Evolutionary conservation across 2,113 vertebrate species (phyloP).

Genomic region (Pseudonaja textilis): DNA sequence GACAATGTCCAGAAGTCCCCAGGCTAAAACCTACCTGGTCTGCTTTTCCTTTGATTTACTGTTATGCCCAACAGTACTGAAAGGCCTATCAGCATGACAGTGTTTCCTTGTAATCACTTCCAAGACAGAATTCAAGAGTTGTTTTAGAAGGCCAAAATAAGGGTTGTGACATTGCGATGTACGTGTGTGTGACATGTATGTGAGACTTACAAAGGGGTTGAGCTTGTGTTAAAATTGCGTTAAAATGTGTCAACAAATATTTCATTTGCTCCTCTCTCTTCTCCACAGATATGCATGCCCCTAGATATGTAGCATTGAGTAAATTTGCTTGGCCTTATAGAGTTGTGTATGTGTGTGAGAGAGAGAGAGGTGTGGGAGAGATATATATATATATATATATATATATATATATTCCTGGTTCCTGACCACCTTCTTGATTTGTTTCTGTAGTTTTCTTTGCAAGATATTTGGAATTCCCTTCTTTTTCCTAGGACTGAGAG

Average conservation of each 20-base stretch:
- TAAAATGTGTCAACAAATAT: not conserved
- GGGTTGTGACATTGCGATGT: not conserved
- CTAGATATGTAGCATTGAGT: not conserved
- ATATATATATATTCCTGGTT: not conserved
- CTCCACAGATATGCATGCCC: not conserved
- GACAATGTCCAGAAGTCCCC: not conserved
- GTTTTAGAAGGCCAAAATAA: not conserved
- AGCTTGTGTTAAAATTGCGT: not conserved
- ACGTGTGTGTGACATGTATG: not conserved
- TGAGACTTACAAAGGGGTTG: not conserved
- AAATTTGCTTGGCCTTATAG: not conserved
- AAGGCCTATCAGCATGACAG: not conserved
- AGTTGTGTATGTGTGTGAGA: not conserved
- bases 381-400: too few species aligned
- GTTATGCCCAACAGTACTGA: not conserved
- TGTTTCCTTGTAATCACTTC: not conserved
- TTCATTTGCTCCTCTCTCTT: not conserved
- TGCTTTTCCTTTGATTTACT: not conserved
- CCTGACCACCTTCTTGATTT: not conserved
- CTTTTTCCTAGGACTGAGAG: not conserved
- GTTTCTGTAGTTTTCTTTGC: not conserved
- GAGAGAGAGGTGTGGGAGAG: too few species aligned
- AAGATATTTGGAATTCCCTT: not conserved
- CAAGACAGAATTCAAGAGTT: not conserved
- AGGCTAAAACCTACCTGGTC: not conserved